These are phyloP conservation scores for Anguilla japonica DNA, from an alignment of 2,113 vertebrate genomes.

Conservation along the genomic window DNA sequence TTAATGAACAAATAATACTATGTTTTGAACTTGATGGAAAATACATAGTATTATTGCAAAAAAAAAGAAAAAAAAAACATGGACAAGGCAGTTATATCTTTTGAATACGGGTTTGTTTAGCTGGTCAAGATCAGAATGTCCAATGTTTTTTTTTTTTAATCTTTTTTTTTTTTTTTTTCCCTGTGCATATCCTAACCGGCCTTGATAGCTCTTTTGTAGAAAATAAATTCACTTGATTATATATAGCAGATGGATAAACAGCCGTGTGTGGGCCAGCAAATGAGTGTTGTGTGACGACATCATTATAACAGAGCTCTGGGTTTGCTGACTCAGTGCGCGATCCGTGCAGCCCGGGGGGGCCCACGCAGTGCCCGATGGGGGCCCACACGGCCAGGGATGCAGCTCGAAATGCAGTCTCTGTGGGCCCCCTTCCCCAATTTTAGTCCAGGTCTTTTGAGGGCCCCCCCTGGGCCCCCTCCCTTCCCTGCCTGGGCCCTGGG, in stretches of 20 bases:
- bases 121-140: slow-evolving; percentile 18
- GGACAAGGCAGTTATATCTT: neutral
- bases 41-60: neutral
- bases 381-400: neutral
- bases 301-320: neutral
- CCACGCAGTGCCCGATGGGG: too few species aligned
- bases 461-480: too few species aligned
- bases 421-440: too few species aligned
- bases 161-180: neutral
- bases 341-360: neutral
- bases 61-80: neutral
- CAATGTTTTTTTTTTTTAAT: neutral
- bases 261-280: slow-evolving; percentile 46
- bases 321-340: neutral
- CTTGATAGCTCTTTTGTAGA: slow-evolving; percentile 38
- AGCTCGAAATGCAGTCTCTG: too few species aligned
- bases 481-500: too few species aligned
- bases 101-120: slow-evolving; percentile 11
- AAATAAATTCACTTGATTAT: slow-evolving; percentile 35
- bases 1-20: neutral
- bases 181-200: slow-evolving; percentile 21
- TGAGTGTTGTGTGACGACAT: slow-evolving; percentile 30
- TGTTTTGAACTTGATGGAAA: neutral
- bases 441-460: too few species aligned
- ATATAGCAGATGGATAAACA: slow-evolving; percentile 50